phyloP scores from a whole-genome alignment of 2,113 vertebrate species.

The Pedionomus torquatus region DNA sequence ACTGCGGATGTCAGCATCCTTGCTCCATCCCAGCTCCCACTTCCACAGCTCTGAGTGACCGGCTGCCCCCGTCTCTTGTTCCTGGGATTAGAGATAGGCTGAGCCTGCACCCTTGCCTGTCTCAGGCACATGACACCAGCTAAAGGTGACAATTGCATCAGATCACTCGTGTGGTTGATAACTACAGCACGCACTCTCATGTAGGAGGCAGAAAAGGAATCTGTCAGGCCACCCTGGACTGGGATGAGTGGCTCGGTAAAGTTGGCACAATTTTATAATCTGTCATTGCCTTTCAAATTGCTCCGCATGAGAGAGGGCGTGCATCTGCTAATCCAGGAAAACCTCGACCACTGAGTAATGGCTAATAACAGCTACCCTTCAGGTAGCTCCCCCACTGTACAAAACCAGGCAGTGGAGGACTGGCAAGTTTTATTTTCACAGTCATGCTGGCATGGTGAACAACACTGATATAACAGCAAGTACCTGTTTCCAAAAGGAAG shows the following conservation, averaged over 20 bases:
- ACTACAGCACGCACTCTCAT: rapidly evolving
- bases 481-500: not conserved
- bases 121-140: rapidly evolving
- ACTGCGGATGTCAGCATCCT: not conserved
- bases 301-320: rapidly evolving
- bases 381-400: not conserved
- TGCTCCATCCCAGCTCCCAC: rapidly evolving
- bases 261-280: not conserved
- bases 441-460: not conserved
- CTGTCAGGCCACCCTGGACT: not conserved
- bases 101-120: not conserved
- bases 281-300: not conserved
- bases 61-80: not conserved
- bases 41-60: not conserved
- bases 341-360: not conserved
- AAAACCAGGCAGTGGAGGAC: not conserved
- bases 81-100: not conserved
- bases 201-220: not conserved
- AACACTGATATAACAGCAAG: not conserved
- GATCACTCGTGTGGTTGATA: not conserved
- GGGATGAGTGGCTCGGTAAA: not conserved
- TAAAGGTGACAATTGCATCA: not conserved
- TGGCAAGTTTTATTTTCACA: not conserved
- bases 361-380: not conserved
- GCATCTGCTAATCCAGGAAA: not conserved